A percentile compares a stretch with the other conserved stretches of the same genome.
Conservation (phyloP, 2,888 invertebrate genomes). For the Troides helena region DNA sequence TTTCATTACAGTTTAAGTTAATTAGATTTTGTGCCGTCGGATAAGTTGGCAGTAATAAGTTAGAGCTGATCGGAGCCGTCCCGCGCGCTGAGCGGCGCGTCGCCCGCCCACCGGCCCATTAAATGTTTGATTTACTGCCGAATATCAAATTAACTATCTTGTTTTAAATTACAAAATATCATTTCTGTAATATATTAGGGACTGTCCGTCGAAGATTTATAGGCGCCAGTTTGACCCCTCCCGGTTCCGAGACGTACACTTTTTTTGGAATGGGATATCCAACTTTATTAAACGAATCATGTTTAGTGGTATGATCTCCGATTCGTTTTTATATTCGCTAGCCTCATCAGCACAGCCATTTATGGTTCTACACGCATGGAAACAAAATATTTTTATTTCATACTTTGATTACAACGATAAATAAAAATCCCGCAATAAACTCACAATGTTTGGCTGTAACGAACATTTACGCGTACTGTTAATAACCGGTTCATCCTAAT, state of each 20-base stretch:
- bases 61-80: conserved; percentile 20
- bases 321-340: conserved; percentile 8
- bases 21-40: conserved; percentile 10
- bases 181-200: conserved; percentile 50
- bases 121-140: conserved; percentile 52
- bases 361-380: background rate
- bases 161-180: conserved; percentile 64
- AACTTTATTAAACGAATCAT: conserved; percentile 19
- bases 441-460: background rate
- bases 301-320: conserved; percentile 8
- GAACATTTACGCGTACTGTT: no score
- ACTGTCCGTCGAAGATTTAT: conserved; percentile 52
- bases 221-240: conserved; percentile 37
- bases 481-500: no score
- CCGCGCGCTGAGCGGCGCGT: conserved; percentile 8
- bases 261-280: conserved; percentile 21
- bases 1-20: conserved; percentile 7
- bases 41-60: conserved; percentile 27
- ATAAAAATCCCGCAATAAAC: background rate
- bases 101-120: conserved; percentile 44
- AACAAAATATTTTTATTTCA: background rate
- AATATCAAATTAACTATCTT: conserved; percentile 56
- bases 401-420: background rate
- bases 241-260: conserved; percentile 26
- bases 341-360: conserved; percentile 4